phyloP scores from a whole-genome alignment of 2,888 invertebrate species.

The Mythimna impura region DNA sequence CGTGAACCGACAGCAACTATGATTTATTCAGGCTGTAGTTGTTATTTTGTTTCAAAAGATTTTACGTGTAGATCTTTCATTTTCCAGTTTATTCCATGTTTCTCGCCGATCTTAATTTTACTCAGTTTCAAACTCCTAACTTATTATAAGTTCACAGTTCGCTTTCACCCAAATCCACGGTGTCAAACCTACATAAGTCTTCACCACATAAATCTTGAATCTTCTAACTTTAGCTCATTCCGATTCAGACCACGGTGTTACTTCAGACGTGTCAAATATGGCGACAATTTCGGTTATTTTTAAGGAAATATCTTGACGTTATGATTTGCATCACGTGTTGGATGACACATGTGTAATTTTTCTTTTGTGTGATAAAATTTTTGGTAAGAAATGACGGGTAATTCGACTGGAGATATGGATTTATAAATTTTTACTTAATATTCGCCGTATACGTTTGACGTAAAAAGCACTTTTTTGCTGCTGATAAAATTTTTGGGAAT shows the following conservation, averaged over 20 bases:
- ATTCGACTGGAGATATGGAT: conserved; percentile 46
- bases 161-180: conserved; percentile 43
- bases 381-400: conserved; percentile 41
- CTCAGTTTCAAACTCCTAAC: conserved; percentile 9
- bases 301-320: conserved; percentile 66
- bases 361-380: conserved; percentile 55
- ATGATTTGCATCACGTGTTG: conserved; percentile 73
- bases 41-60: neutral
- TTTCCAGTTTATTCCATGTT: neutral
- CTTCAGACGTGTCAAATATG: conserved; percentile 75
- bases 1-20: neutral
- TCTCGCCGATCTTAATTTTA: neutral
- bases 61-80: neutral
- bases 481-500: conserved; percentile 17
- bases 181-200: conserved; percentile 54
- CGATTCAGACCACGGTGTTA: conserved; percentile 66
- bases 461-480: conserved; percentile 1
- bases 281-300: conserved; percentile 69
- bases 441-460: neutral
- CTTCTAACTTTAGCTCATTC: conserved; percentile 66
- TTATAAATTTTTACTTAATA: conserved; percentile 31
- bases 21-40: neutral
- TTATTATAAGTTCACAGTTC: conserved; percentile 50
- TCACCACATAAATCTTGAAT: conserved; percentile 49
- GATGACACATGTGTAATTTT: conserved; percentile 61